These are phyloP conservation scores for Myrmophylax atrothorax DNA, from an alignment of 2,113 vertebrate species.

Conservation along the genomic window DNA sequence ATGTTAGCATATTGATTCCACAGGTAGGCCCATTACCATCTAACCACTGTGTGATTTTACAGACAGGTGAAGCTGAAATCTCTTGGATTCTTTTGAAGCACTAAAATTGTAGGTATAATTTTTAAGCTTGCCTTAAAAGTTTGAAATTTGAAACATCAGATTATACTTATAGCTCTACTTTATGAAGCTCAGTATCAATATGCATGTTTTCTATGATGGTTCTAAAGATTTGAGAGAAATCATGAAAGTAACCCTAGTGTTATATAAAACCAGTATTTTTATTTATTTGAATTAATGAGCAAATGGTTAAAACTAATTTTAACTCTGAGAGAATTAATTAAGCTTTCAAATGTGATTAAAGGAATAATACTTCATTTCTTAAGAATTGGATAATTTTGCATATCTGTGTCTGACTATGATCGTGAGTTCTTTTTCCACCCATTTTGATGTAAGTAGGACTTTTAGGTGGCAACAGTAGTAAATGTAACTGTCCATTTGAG, in stretches of 20 bases:
- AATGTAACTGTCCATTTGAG: not conserved
- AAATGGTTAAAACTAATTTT: constrained; percentile 1
- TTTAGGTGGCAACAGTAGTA: not conserved
- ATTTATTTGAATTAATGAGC: not conserved
- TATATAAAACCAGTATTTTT: not conserved
- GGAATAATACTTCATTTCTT: not conserved
- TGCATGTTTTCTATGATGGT: not conserved
- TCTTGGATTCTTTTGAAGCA: not conserved
- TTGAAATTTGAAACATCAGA: not conserved
- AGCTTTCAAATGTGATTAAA: not conserved
- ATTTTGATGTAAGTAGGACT: constrained; percentile 7
- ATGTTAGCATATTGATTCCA: not conserved
- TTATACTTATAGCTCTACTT: not conserved
- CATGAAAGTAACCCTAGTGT: not conserved
- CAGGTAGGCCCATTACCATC: not conserved
- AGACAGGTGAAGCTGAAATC: not conserved
- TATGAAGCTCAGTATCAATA: not conserved
- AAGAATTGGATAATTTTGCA: not conserved
- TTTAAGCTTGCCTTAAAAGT: not conserved
- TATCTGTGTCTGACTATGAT: not conserved
- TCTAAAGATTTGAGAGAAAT: constrained; percentile 22
- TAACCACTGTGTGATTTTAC: not conserved
- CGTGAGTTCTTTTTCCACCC: not conserved
- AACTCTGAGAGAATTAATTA: constrained; percentile 30
- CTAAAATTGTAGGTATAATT: not conserved